Conservation (phyloP, 2,888 invertebrate species). For the Gymnocheta viridis region DNA sequence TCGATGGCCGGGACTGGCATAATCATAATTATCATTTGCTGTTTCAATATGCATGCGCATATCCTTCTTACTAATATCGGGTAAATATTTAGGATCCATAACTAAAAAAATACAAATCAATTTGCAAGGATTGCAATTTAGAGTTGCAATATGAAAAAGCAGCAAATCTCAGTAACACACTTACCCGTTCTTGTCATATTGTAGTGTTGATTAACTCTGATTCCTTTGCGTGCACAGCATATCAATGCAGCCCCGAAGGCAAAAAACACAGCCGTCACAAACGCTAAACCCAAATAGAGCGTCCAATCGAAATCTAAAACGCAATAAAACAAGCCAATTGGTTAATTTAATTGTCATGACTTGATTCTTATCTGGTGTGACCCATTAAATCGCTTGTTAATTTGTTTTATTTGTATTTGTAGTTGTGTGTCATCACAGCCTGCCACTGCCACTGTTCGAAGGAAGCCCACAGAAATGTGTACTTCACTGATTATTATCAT, state of each 20-base stretch:
- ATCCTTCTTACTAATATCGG: constrained; percentile 92
- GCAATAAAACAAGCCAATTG: constrained; percentile 54
- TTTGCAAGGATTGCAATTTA: not conserved
- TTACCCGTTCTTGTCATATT: constrained; percentile 81
- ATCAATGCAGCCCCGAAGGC: constrained; percentile 80
- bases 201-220: constrained; percentile 80
- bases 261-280: constrained; percentile 80
- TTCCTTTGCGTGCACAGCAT: constrained; percentile 80
- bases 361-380: constrained; percentile 64
- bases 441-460: not conserved
- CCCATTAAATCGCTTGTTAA: constrained; percentile 68
- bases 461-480: constrained; percentile 20
- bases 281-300: constrained; percentile 81
- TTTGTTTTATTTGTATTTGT: constrained; percentile 38
- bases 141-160: not conserved
- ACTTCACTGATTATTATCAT: constrained; percentile 55
- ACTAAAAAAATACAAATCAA: constrained; percentile 83
- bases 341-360: constrained; percentile 59
- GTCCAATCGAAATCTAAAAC: constrained; percentile 81
- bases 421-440: not conserved
- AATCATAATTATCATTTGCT: constrained; percentile 90
- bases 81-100: constrained; percentile 94
- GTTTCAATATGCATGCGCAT: constrained; percentile 83
- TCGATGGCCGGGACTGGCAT: constrained; percentile 85
- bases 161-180: not conserved